Evolutionary conservation across 2,113 vertebrate genomes (phyloP).

Genomic region (Saccopteryx leptura): DNA sequence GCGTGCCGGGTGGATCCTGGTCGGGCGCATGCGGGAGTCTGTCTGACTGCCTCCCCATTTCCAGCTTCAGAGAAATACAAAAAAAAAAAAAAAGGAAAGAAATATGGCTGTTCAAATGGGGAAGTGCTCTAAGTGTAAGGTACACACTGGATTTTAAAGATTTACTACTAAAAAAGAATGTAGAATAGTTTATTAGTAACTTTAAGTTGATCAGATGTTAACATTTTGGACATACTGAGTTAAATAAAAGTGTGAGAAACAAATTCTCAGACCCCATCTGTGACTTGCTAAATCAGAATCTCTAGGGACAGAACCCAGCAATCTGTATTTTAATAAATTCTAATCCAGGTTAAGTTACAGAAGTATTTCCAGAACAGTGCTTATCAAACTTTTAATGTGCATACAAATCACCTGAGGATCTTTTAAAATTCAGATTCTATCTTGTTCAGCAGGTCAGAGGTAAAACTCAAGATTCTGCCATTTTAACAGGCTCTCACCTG

Average conservation of each 20-base stretch:
- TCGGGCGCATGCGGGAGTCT: too few species aligned
- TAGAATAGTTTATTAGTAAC: not conserved
- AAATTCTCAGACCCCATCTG: not conserved
- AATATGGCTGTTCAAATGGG: not conserved
- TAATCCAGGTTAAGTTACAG: not conserved
- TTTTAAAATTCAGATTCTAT: constrained; percentile 57
- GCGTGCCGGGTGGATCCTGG: too few species aligned
- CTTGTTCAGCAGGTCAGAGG: constrained; percentile 6
- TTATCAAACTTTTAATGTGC: constrained; percentile 32
- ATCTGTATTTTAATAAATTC: constrained; percentile 26
- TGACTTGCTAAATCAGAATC: not conserved
- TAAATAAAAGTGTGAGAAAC: not conserved
- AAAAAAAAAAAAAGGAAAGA: too few species aligned
- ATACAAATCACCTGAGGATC: not conserved
- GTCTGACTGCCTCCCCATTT: too few species aligned
- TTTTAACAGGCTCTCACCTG: constrained; percentile 3
- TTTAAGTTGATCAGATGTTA: not conserved
- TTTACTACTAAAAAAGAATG: not conserved
- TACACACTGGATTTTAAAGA: not conserved
- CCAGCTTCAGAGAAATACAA: too few species aligned
- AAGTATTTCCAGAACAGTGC: not conserved
- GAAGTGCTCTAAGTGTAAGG: not conserved
- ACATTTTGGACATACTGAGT: not conserved
- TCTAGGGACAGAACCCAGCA: not conserved
- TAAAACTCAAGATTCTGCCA: not conserved